phyloP scores from a whole-genome alignment of 1,140 invertebrate genomes.

The Ostrea edulis region DNA sequence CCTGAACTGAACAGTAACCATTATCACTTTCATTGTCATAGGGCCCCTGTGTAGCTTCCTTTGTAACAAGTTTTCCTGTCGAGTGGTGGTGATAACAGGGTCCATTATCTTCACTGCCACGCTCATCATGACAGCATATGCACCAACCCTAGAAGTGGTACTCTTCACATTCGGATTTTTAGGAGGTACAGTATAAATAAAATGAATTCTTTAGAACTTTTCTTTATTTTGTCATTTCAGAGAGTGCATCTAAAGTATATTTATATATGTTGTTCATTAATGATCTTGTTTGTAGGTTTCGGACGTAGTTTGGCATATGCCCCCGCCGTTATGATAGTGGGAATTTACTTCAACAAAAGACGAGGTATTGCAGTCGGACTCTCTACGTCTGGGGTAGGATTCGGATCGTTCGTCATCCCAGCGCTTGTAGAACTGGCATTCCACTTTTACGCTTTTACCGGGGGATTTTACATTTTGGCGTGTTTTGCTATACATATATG shows the following conservation, averaged over 20 bases:
- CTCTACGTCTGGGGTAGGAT: conserved; percentile 74
- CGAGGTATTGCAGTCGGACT: conserved; percentile 74
- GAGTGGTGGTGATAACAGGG: conserved; percentile 90
- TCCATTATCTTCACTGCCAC: conserved; percentile 86
- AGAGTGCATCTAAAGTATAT: neutral
- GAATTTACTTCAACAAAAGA: conserved; percentile 73
- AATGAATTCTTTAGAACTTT: neutral
- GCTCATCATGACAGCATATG: conserved; percentile 88
- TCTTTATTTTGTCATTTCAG: neutral
- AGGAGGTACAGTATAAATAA: conserved; percentile 83
- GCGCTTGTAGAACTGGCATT: conserved; percentile 71
- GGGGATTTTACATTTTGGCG: conserved; percentile 58
- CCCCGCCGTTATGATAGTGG: conserved; percentile 74
- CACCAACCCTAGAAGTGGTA: conserved; percentile 87
- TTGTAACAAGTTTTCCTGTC: conserved; percentile 90
- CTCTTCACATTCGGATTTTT: conserved; percentile 91
- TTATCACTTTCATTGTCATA: neutral
- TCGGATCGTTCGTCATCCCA: conserved; percentile 76
- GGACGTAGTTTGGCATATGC: conserved; percentile 74
- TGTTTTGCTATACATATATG: conserved; percentile 54
- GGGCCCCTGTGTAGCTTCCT: conserved; percentile 46
- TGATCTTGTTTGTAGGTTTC: conserved; percentile 67
- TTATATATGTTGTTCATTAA: conserved; percentile 52
- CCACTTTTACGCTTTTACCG: conserved; percentile 58
- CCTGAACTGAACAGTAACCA: no score